Evolutionary conservation across 2,888 invertebrate species (phyloP), one percentile per base, ranked within the genome.

Genomic region (Apamea anceps): DNA sequence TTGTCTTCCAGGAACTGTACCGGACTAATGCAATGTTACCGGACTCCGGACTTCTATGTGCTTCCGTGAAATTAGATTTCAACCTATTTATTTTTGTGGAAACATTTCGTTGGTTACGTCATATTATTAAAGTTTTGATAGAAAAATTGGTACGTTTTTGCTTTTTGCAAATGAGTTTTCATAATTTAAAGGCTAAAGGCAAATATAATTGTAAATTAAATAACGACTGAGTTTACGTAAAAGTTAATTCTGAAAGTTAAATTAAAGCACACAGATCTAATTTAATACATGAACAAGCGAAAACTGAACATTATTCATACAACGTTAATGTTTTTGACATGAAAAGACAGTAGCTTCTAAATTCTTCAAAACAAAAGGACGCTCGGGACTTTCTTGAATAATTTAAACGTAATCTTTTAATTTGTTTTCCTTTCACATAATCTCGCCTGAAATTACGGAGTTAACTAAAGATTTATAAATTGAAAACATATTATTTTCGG

Each of bases 1-100:
- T 91, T 91, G 90, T 91, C 90, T 91, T 87, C 72, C 76, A 74
- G 72, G 83, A 83, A 80, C 84, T 80, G 82, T 60, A 79, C 85
- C 83, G 82, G 82, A 77, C 89, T 91, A 87, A 89, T 91, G 89
- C 88, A 87, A 84, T 87, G 85, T 77, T 87, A 84, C 80, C 71
- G 82, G 89, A 87, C 83, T 82, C 74, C 32, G 60, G 67, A 75
- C 72, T 79, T 54, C 70, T 84, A 83, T 86, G 79, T 80, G 80
- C 71, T 80, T 87, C 68, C 37, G 66, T 65, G 71, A 67, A 79
- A 83, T 87, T 85, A 81, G 73, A 90, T 85, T 84, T 88, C 70
- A 67, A 72, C 71, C 42, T 81, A 78, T 83, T 74, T 80, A 81
- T 79, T 81, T 82, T 75, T 37, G 73, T 73, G 51, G 15, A 68